Conservation (phyloP, 92 coral and sea anemone species). For the Epizoanthus scotinus region DNA sequence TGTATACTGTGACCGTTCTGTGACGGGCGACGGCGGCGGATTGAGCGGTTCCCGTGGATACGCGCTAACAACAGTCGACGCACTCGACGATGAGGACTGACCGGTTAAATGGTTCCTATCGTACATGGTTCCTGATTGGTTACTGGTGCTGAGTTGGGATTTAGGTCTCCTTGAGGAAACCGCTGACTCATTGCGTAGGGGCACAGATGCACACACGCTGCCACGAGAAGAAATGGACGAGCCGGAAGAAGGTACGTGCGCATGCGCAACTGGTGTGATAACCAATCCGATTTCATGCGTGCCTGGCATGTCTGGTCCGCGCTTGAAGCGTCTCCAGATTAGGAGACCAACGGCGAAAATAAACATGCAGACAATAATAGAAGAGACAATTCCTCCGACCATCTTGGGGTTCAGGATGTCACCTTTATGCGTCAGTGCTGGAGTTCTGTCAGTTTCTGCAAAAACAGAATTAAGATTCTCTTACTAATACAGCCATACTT, state of each 20-base stretch:
- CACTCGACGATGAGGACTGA: conserved; percentile 84
- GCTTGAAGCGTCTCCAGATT: conserved; percentile 81
- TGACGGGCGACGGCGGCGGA: conserved; percentile 98
- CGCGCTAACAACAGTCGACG: conserved; percentile 85
- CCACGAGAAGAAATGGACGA: conserved; percentile 67
- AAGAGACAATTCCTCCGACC: conserved; percentile 84
- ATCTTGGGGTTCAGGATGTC: conserved; percentile 71
- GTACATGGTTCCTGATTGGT: conserved; percentile 85
- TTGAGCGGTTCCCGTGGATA: conserved; percentile 83
- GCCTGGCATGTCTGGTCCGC: conserved; percentile 65
- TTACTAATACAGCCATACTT: background rate
- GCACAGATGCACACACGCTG: conserved; percentile 60
- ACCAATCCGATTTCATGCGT: conserved; percentile 72
- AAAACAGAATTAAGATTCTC: background rate
- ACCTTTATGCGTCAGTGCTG: background rate
- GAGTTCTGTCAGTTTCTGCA: conserved; percentile 31
- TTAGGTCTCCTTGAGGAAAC: conserved; percentile 61
- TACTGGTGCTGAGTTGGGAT: conserved; percentile 62
- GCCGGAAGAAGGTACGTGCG: conserved; percentile 58
- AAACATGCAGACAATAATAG: conserved; percentile 71
- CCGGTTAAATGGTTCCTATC: conserved; percentile 94
- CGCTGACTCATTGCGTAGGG: conserved; percentile 63
- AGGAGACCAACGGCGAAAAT: conserved; percentile 71
- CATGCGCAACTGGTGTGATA: conserved; percentile 67
- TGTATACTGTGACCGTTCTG: conserved; percentile 90